Conservation (phyloP, 2,888 invertebrate genomes). For the Melanchra persicariae region DNA sequence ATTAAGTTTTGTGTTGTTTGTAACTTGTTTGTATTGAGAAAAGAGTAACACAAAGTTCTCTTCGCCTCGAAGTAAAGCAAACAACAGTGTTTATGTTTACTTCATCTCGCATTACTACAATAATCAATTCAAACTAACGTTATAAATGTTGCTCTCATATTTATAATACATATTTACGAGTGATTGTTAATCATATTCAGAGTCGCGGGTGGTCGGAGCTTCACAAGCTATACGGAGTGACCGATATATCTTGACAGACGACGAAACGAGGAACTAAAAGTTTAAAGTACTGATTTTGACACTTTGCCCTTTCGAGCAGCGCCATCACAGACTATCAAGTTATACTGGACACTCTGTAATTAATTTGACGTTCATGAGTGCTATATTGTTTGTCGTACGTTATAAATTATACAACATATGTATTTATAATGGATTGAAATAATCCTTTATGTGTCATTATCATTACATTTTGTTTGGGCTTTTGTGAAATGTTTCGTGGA, state of each 20-base stretch:
- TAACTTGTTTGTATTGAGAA: not conserved
- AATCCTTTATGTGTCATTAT: conserved; percentile 55
- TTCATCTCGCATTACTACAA: conserved; percentile 48
- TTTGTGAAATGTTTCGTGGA: conserved; percentile 35
- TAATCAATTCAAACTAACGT: conserved; percentile 63
- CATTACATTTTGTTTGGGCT: conserved; percentile 47
- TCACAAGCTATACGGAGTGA: conserved; percentile 51
- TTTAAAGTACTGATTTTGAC: conserved; percentile 24
- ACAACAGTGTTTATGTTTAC: conserved; percentile 44
- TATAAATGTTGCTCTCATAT: conserved; percentile 57
- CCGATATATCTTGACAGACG: conserved; percentile 43
- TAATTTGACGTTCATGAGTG: conserved; percentile 76
- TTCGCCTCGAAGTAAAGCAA: conserved; percentile 26
- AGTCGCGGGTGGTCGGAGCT: conserved; percentile 75
- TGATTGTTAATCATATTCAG: conserved; percentile 70
- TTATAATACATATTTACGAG: conserved; percentile 69
- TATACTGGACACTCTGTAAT: conserved; percentile 65
- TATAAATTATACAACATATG: conserved; percentile 68
- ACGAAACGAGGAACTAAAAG: conserved; percentile 27
- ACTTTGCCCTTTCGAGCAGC: conserved; percentile 16
- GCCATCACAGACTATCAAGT: conserved; percentile 27
- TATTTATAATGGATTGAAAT: conserved; percentile 65
- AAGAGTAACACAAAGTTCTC: not conserved
- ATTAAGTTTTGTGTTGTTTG: not conserved
- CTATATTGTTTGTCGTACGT: conserved; percentile 68